Base-by-base conservation (phyloP, 2,797 vertebrate genomes). In the Limnodromus scolopaceus region DNA sequence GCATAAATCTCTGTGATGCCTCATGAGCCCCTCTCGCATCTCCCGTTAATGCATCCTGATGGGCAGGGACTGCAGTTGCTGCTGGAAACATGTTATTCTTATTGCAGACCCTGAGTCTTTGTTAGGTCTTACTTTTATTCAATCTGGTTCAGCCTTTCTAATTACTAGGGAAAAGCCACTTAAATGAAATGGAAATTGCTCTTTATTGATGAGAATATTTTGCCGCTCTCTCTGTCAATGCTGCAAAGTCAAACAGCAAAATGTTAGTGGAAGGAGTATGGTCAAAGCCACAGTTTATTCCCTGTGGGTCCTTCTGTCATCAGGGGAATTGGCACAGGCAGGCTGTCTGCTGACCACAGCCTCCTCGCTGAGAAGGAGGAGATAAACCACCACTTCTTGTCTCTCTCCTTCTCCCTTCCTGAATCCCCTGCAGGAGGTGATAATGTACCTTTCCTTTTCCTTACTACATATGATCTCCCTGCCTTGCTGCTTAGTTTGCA, bases 31-130 rank as follows among this genome's bases (percentile, higher is more conserved):
- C 5, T 10, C 71, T 86, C 1, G 0, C 22, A 18, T 41, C 48
- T 39, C 54, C 34, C 0, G 0, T 39, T 58, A 49, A 8, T 5
- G 24, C 28, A 28, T 48, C 45, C 28, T 11, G 43, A 28, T 0
- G 13, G 49, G 20, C 32, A 28, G 57, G 46, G 68, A 6, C 23
- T 23, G 51, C 15, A 19, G 1, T 64, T 39, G 15, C 38, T 69
- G 60, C 16, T 10, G 32, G 24, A 61, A 71, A 45, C 2, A 5
- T 0, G 0, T 76, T 27, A 34, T 38, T 41, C 46, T 39, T 34
- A 11, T 3, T 39, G 49, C 51, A 79, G 46, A 39, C 38, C 57
- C 66, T 1, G 0, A 48, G 11, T 25, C 27, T 30, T 60, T 36
- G 28, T 46, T 43, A 43, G n/a, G 9, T n/a, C 11, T 61, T 51